Evolutionary conservation across 2,113 vertebrate genomes (phyloP).

Genomic region (Tetrao urogallus): DNA sequence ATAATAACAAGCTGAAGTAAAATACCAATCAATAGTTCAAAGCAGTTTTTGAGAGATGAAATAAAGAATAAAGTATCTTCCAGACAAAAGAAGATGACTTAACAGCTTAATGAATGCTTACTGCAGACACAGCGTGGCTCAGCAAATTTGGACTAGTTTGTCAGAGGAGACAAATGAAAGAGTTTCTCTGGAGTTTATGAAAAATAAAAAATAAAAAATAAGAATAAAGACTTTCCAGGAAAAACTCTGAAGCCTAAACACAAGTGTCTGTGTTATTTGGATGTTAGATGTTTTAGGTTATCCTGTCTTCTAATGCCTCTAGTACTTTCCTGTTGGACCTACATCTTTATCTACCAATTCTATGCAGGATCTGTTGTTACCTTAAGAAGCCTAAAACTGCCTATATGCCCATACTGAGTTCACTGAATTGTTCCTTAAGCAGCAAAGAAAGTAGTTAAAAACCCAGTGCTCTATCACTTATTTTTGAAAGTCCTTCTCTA

Average conservation of each 20-base stretch:
- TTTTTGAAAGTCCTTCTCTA: not conserved
- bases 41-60: not conserved
- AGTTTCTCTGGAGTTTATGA: not conserved
- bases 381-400: not conserved
- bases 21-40: constrained; percentile 19
- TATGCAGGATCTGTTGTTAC: not conserved
- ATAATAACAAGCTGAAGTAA: not conserved
- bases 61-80: not conserved
- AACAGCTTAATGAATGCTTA: constrained; percentile 6
- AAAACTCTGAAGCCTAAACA: not conserved
- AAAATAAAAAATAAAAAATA: not conserved
- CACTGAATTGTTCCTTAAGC: not conserved
- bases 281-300: not conserved
- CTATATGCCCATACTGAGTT: not conserved
- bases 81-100: constrained; percentile 18
- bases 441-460: not conserved
- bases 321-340: not conserved
- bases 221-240: not conserved
- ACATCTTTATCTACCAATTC: not conserved
- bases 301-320: not conserved
- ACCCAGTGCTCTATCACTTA: not conserved
- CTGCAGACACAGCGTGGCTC: not conserved
- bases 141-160: constrained; percentile 20
- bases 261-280: not conserved
- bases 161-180: not conserved